phyloP scores from a whole-genome alignment of 2,113 vertebrate species.

The Fulica atra region DNA sequence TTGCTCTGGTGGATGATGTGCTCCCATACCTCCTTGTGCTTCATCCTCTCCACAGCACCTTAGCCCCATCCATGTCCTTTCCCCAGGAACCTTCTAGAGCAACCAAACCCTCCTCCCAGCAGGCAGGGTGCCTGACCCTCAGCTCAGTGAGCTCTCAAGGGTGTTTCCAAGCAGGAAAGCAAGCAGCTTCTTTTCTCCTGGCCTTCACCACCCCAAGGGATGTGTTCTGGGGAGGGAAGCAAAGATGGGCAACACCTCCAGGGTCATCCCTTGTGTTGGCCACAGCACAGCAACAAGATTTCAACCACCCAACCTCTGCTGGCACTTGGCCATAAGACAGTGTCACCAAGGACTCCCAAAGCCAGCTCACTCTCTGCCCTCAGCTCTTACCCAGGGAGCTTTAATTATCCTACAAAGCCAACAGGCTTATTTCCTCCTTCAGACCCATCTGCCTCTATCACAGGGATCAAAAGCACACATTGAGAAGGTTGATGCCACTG shows the following conservation, averaged over 20 bases:
- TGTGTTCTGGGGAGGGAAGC: not conserved
- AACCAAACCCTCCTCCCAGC: not conserved
- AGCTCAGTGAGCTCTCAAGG: not conserved
- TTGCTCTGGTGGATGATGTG: not conserved
- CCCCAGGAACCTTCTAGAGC: not conserved
- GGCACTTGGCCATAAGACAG: not conserved
- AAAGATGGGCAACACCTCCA: not conserved
- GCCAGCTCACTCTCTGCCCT: not conserved
- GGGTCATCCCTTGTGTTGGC: not conserved
- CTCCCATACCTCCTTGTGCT: not conserved
- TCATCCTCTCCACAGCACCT: not conserved
- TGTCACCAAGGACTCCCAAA: not conserved
- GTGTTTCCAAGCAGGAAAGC: not conserved
- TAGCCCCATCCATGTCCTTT: not conserved
- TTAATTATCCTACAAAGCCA: not conserved
- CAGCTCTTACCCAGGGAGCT: not conserved
- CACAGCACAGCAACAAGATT: not conserved
- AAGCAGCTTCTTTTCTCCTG: accelerated
- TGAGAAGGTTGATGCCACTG: not conserved
- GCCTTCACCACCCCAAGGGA: not conserved
- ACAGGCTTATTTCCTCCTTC: not conserved
- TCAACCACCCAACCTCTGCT: not conserved
- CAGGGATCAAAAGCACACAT: not conserved
- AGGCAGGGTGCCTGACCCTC: not conserved
- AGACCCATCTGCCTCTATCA: not conserved